These are phyloP conservation scores for Pogonus chalceus DNA, from an alignment of 1,140 invertebrate species.

Conservation along the genomic window DNA sequence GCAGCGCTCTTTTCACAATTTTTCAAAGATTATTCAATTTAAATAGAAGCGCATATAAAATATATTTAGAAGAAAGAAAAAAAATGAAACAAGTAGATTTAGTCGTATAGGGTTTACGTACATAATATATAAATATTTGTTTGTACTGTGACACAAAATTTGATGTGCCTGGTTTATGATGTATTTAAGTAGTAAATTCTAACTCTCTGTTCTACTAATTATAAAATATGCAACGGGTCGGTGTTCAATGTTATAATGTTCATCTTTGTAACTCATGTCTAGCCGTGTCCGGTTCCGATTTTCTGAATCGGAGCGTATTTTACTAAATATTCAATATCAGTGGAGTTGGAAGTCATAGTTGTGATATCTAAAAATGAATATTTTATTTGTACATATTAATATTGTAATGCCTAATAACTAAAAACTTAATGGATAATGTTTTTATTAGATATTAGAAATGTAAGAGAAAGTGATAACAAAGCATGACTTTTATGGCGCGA, in stretches of 20 bases:
- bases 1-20: no score
- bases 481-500: no score
- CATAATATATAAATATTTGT: slow-evolving; percentile 4
- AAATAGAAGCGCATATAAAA: no score
- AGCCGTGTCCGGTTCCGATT: not conserved
- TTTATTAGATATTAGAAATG: not conserved
- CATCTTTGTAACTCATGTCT: not conserved
- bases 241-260: slow-evolving; percentile 2
- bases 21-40: no score
- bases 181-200: slow-evolving; percentile 2
- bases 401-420: slow-evolving; percentile 4
- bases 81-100: not conserved
- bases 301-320: no score
- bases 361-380: slow-evolving; percentile 6
- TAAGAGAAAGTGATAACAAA: not conserved
- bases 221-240: not conserved
- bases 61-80: no score
- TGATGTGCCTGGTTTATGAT: slow-evolving; percentile 7
- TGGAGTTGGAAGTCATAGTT: slow-evolving; percentile 7
- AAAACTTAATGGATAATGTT: slow-evolving; percentile 6
- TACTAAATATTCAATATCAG: slow-evolving; percentile 1
- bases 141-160: slow-evolving; percentile 4
- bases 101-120: not conserved
- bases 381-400: slow-evolving; percentile 3
- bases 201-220: slow-evolving; percentile 1